Evolutionary conservation across 1,140 invertebrate species (phyloP), one percentile per base, ranked within the genome.

Genomic region (Formica exsecta): DNA sequence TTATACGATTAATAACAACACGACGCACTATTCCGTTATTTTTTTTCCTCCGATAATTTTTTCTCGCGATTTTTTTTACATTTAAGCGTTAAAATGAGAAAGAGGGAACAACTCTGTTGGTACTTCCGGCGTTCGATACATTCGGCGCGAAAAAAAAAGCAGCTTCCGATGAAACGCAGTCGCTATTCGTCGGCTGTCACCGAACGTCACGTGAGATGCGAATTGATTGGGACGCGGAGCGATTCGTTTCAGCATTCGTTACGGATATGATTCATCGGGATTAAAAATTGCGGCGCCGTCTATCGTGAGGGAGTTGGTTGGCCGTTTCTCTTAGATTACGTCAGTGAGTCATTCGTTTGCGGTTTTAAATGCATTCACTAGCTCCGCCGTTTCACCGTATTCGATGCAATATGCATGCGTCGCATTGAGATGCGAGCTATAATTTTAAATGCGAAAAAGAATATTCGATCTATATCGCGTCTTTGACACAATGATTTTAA

Each of bases 161-260:
- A 83, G 57, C 79, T 83, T 83, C 62, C 65, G 71, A 57, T 66
- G 89, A 66, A 77, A 29, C 65, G 83, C 64, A 44, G 65, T 70
- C 54, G 22, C 79, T 74, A 90, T 90, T 89, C 88, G 85, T 90
- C 74, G 75, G 19, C 62, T 65, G 87, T 84, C 89, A 79, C 29
- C 57, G 59, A 41, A 13, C 73, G 62, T 44, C 73, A 54, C 44
- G 48, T 32, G 79, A 79, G 74, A 85, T 54, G 62, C 80, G 79
- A 87, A 89, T 90, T 85, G 79, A 84, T 87, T 76, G 77, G 86
- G 85, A 85, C 88, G 64, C 75, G 51, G 77, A 74, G 88, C 89
- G 88, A 84, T 83, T 87, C 87, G 87, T 89, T 86, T 79, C 87
- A 73, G 74, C 59, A 64, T 87, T 90, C 85, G 79, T 90, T 86